These are phyloP conservation scores for Chlamydotis undulata DNA, from an alignment of 2,113 vertebrate species.

Conservation along the genomic window DNA sequence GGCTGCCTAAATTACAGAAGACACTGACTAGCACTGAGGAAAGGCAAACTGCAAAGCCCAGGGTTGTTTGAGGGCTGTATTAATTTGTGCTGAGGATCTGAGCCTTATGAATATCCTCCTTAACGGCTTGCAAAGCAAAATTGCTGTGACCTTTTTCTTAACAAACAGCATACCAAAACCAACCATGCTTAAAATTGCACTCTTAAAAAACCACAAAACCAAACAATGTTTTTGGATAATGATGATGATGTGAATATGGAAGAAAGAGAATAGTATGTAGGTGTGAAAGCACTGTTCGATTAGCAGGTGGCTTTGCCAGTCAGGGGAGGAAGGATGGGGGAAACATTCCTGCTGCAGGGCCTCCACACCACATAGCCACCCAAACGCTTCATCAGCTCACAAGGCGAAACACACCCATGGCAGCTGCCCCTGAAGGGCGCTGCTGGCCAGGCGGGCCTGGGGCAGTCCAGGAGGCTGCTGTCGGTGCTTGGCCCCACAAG, in stretches of 20 bases:
- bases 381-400: neutral
- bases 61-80: neutral
- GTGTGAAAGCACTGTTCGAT: neutral
- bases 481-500: neutral
- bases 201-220: neutral
- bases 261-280: neutral
- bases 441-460: no score
- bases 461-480: neutral
- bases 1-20: neutral
- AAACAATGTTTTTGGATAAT: neutral
- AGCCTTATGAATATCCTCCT: neutral
- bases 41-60: neutral
- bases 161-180: neutral
- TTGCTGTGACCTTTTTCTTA: neutral
- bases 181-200: constrained; percentile 10
- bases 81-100: neutral
- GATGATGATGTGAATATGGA: neutral
- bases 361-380: neutral
- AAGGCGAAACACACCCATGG: neutral
- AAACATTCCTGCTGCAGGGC: neutral
- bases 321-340: neutral
- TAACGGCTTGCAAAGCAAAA: neutral
- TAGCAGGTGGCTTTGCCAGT: neutral
- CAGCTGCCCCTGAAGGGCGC: neutral
- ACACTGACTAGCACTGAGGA: neutral